These are phyloP conservation scores for Marisa cornuarietis DNA, from an alignment of 1,140 invertebrate genomes.

Conservation along the genomic window DNA sequence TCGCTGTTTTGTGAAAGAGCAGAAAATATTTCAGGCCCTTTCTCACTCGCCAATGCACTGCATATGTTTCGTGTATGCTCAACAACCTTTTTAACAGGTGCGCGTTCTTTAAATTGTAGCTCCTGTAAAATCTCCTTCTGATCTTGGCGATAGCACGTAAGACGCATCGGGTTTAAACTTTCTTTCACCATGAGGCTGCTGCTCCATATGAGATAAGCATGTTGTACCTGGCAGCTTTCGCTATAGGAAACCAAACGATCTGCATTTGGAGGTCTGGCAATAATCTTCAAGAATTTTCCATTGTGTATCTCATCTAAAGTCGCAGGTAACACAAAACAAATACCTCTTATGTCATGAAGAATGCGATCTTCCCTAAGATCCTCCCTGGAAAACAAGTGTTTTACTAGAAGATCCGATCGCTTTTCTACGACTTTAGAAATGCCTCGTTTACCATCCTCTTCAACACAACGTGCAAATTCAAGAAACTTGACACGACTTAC, in stretches of 20 bases:
- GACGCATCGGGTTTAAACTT: constrained; percentile 14
- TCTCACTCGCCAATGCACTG: constrained; percentile 16
- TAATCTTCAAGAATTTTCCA: no score
- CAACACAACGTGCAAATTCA: constrained; percentile 17
- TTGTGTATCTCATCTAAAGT: neutral
- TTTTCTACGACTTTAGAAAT: constrained; percentile 10
- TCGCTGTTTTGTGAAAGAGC: neutral
- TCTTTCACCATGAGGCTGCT: constrained; percentile 22
- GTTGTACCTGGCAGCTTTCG: constrained; percentile 7
- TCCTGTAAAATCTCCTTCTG: neutral
- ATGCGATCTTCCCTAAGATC: constrained; percentile 12
- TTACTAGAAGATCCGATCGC: constrained; percentile 23
- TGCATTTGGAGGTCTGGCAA: neutral
- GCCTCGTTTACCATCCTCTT: constrained; percentile 7
- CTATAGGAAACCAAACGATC: constrained; percentile 25
- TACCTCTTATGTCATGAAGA: neutral
- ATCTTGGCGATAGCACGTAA: neutral
- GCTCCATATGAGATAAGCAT: constrained; percentile 36
- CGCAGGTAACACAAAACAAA: constrained; percentile 34
- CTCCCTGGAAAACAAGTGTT: constrained; percentile 14
- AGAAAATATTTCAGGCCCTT: neutral
- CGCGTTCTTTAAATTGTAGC: constrained; percentile 14
- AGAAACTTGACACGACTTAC: constrained; percentile 9
- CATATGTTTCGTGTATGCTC: constrained; percentile 30
- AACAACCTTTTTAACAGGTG: constrained; percentile 25